These are phyloP conservation scores for Chiridota heheva DNA, from an alignment of 35 echinoderm and acorn worm genomes.

Conservation along the genomic window DNA sequence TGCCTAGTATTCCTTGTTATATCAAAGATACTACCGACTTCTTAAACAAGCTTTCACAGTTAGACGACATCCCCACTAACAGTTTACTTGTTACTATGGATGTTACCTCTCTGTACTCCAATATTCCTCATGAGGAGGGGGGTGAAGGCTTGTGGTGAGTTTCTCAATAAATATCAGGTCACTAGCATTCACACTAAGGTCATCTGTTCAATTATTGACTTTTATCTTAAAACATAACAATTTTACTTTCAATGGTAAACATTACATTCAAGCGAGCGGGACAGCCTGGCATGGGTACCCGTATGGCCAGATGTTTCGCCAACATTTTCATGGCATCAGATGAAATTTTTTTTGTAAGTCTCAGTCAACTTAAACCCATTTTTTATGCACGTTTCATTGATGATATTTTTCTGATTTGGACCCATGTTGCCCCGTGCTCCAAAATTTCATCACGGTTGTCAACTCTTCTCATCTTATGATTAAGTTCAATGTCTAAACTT, in stretches of 20 bases:
- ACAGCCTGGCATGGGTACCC: constrained; percentile 48
- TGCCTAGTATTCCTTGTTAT: constrained; percentile 6
- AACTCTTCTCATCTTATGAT: constrained; percentile 26
- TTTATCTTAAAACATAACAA: constrained; percentile 22
- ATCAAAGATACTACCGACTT: constrained; percentile 32
- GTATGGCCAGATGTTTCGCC: constrained; percentile 27
- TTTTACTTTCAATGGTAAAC: constrained; percentile 14
- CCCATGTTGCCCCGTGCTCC: background rate
- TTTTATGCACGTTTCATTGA: constrained; percentile 35
- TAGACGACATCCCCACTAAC: background rate
- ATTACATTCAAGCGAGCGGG: constrained; percentile 4
- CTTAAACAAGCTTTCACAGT: background rate
- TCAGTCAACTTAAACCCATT: constrained; percentile 9
- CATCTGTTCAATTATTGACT: background rate
- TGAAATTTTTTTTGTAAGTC: background rate
- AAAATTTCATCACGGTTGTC: constrained; percentile 8
- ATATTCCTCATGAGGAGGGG: constrained; percentile 29
- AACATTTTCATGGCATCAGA: constrained; percentile 43
- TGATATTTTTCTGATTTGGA: constrained; percentile 51
- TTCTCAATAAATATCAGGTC: constrained; percentile 23
- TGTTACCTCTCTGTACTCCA: constrained; percentile 34
- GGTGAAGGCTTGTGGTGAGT: background rate
- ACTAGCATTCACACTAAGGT: background rate
- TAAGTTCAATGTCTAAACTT: constrained; percentile 39
- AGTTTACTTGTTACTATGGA: constrained; percentile 13